These are phyloP conservation scores for Artibeus jamaicensis DNA, from an alignment of 2,797 vertebrate species.

Conservation along the genomic window DNA sequence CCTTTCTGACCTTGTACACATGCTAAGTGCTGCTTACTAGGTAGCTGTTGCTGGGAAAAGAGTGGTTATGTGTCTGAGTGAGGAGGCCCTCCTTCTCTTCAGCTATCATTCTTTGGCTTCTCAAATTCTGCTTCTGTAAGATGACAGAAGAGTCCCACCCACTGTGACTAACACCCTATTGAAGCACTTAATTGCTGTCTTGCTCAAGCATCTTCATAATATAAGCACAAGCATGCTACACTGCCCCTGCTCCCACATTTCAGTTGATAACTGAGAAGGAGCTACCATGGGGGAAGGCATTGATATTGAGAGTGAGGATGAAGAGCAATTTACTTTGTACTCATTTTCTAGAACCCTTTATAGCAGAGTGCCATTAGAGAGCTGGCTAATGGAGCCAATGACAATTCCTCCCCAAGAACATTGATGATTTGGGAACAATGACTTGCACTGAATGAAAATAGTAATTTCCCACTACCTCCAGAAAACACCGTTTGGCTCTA, in stretches of 20 bases:
- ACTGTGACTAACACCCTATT: constrained; percentile 23
- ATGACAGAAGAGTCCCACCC: not conserved
- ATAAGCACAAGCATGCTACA: not conserved
- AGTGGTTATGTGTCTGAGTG: not conserved
- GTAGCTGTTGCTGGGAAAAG: not conserved
- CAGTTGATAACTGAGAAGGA: not conserved
- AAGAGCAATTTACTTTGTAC: not conserved
- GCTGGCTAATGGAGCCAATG: constrained; percentile 11
- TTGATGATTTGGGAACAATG: constrained; percentile 2
- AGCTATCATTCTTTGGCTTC: not conserved
- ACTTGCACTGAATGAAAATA: constrained; percentile 46
- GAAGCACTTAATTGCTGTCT: constrained; percentile 12
- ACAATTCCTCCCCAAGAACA: not conserved
- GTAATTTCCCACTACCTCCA: constrained; percentile 17
- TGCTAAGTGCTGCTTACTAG: not conserved
- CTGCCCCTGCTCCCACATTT: not conserved
- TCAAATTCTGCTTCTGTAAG: not conserved
- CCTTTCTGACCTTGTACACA: not conserved
- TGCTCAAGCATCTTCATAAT: not conserved
- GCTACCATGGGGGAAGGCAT: not conserved
- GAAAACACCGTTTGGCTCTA: not conserved
- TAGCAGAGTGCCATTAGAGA: not conserved
- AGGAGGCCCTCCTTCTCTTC: not conserved
- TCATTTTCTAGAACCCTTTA: constrained; percentile 45
- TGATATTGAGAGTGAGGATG: not conserved